Evolutionary conservation across 2,797 vertebrate species (phyloP), one percentile per base, ranked within the genome.

Genomic region (Lepus oiostolus): DNA sequence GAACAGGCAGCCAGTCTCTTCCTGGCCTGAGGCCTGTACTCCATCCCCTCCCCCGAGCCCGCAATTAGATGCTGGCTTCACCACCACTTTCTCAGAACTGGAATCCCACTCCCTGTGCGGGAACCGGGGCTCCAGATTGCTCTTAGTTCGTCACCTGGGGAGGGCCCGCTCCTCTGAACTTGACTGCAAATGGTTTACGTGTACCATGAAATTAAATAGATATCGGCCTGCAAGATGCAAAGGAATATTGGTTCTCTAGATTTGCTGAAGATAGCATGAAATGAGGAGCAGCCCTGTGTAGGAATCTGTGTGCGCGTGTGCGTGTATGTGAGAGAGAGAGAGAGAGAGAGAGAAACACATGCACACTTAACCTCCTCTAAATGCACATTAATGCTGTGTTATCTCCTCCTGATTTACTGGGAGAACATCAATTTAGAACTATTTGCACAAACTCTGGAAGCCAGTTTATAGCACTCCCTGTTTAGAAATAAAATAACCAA

Each of bases 381-480:
- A 87, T 89, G 95, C 92, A 90, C 90, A 70, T 98, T 96, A 95
- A 81, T 60, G 67, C 79, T 95, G 72, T 72, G 94, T 98, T 97
- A 97, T 97, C 90, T 96, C 84, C 90, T 87, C 96, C 96, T 98
- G 96, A 97, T 98, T 98, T 98, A 79, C 32, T 74, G 97, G 97
- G 97, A 95, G 94, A 98, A 98, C 96, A 71, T 96, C 94, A 90
- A 97, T 97, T 97, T 96, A 92, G 96, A 95, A 92, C 96, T 97
- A 98, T 98, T 98, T 98, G 96, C 97, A 97, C 97, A 95, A 97
- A 98, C 96, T 98, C 96, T 72, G 76, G 93, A 95, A 97, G 93
- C 79, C 88, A 70, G 91, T 97, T 98, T 98, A 96, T 96, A 95
- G 72, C 96, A 83, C 85, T 97, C 96, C 91, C 97, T 97, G 94